Conservation (phyloP, 2,888 invertebrate genomes). For the Hirtodrosophila duncani region DNA sequence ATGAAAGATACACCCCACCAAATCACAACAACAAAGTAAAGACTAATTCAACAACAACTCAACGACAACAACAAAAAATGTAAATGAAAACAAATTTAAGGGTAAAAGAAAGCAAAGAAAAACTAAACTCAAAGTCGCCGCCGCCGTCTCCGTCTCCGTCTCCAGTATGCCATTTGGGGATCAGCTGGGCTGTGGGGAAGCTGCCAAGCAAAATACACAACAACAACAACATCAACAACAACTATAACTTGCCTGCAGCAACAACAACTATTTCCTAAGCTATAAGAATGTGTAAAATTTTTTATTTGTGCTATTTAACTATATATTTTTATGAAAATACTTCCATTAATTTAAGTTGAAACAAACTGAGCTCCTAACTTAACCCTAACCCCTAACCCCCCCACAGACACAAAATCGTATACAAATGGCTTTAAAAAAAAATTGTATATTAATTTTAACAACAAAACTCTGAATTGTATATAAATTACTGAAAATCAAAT, state of each 20-base stretch:
- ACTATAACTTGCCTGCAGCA: too few species aligned
- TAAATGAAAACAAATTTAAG: too few species aligned
- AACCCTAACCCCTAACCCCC: slow-evolving; percentile 1
- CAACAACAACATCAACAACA: slow-evolving; percentile 49
- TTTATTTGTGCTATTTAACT: slow-evolving; percentile 27
- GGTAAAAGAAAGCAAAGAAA: too few species aligned
- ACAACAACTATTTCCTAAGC: too few species aligned
- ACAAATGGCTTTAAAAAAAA: slow-evolving; percentile 62
- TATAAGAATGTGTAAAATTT: slow-evolving; percentile 1
- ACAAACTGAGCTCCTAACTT: neutral
- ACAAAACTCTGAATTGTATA: slow-evolving; percentile 68
- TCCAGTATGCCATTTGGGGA: too few species aligned
- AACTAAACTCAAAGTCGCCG: slow-evolving; percentile 25
- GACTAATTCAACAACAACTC: slow-evolving; percentile 61
- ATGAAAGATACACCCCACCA: slow-evolving; percentile 58
- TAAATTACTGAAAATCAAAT: slow-evolving; percentile 38
- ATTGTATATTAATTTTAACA: slow-evolving; percentile 55
- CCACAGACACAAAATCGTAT: slow-evolving; percentile 17
- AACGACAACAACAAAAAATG: slow-evolving; percentile 19
- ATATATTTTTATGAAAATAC: slow-evolving; percentile 35
- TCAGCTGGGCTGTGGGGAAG: too few species aligned
- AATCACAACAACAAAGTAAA: slow-evolving; percentile 65
- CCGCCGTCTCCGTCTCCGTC: slow-evolving; percentile 12
- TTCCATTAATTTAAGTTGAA: slow-evolving; percentile 66
- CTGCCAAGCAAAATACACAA: neutral